Evolutionary conservation across 2,113 vertebrate species (phyloP).

Genomic region (Laticauda colubrina): DNA sequence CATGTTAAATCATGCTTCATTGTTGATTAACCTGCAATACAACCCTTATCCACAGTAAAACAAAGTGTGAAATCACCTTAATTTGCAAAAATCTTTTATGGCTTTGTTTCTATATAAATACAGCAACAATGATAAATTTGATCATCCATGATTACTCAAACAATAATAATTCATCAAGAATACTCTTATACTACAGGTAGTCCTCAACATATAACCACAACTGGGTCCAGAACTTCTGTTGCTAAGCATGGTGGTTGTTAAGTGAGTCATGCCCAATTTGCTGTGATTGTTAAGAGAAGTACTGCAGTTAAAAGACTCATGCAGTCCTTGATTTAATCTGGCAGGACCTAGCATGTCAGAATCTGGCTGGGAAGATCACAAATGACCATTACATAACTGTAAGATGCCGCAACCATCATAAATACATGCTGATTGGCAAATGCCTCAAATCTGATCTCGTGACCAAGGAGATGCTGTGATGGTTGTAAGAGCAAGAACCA

Average conservation of each 20-base stretch:
- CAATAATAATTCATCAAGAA: not conserved
- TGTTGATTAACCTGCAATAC: not conserved
- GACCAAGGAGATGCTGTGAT: not conserved
- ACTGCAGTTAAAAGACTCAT: not conserved
- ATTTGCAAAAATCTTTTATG: not conserved
- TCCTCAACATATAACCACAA: not conserved
- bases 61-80: not conserved
- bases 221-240: not conserved
- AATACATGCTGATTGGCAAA: not conserved
- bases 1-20: not conserved
- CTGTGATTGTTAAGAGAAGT: not conserved
- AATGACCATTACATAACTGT: not conserved
- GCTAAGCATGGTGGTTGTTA: not conserved
- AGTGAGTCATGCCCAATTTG: not conserved
- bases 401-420: not conserved
- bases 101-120: not conserved
- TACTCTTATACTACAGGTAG: not conserved
- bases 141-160: not conserved
- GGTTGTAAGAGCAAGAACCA: not conserved
- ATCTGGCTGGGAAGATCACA: not conserved
- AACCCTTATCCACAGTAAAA: not conserved
- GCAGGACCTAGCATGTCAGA: not conserved
- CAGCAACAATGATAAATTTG: not conserved
- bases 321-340: not conserved
- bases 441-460: not conserved